Percentiles rank a stretch among this genome's conserved stretches.
These are phyloP conservation scores for Agelas oroides DNA, from an alignment of 37 sponge, comb jelly and placozoan genomes.

Conservation along the genomic window DNA sequence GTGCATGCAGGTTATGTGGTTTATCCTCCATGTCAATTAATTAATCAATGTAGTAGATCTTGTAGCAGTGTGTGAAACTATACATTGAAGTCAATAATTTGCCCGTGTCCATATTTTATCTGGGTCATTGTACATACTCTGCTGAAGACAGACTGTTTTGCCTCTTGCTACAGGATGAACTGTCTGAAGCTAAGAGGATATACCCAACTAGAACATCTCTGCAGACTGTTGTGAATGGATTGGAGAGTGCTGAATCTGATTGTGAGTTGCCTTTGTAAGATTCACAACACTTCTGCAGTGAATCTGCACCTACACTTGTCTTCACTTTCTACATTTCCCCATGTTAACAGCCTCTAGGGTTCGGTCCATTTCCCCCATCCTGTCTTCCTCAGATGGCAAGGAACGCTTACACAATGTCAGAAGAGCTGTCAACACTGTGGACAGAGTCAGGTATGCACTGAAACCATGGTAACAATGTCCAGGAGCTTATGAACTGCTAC, in stretches of 20 bases:
- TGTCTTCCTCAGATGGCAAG: constrained; percentile 26
- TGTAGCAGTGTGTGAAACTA: too few relatives aligned
- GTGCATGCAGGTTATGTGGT: too few relatives aligned
- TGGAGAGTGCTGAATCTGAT: not conserved
- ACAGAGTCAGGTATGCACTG: constrained; percentile 67
- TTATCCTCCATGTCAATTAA: too few relatives aligned
- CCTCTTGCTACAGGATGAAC: not conserved
- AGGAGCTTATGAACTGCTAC: too few relatives aligned
- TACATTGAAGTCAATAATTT: not conserved
- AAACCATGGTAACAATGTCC: too few relatives aligned
- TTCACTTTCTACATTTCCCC: too few relatives aligned
- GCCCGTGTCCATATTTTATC: too few relatives aligned
- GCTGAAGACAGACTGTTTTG: too few relatives aligned
- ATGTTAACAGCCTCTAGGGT: not conserved
- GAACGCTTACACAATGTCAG: constrained; percentile 46
- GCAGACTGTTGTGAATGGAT: constrained; percentile 20
- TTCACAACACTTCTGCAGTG: too few relatives aligned
- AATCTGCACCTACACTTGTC: too few relatives aligned
- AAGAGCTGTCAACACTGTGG: constrained; percentile 74
- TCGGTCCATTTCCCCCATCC: constrained; percentile 59
- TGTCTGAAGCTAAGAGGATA: not conserved
- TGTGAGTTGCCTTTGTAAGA: not conserved
- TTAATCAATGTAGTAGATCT: too few relatives aligned
- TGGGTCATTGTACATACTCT: too few relatives aligned
- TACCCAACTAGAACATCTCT: not conserved